Evolutionary conservation across 2,888 invertebrate genomes (phyloP).

Genomic region (Dione juno): DNA sequence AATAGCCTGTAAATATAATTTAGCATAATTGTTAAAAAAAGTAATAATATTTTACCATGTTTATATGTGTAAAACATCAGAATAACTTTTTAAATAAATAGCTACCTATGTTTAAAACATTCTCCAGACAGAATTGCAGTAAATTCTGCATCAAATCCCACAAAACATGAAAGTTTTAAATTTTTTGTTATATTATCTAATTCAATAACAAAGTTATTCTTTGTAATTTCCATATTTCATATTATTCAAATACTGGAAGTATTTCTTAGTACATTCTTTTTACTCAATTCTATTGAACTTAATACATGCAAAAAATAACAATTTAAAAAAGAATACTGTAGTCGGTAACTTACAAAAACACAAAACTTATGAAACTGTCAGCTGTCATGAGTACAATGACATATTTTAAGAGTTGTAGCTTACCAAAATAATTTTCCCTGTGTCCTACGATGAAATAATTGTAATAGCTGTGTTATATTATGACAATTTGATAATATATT

Average conservation of each 20-base stretch:
- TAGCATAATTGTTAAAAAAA: background rate
- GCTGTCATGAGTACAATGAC: background rate
- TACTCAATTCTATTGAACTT: background rate
- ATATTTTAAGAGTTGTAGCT: background rate
- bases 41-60: background rate
- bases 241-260: background rate
- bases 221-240: slow-evolving; percentile 85
- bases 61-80: background rate
- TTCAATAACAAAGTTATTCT: slow-evolving; percentile 83
- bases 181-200: slow-evolving; percentile 81
- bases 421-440: background rate
- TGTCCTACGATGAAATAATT: background rate
- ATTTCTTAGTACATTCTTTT: no score
- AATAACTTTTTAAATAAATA: background rate
- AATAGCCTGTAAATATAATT: slow-evolving; percentile 64
- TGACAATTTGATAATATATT: no score
- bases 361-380: background rate
- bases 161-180: slow-evolving; percentile 84
- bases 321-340: background rate
- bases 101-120: slow-evolving; percentile 80
- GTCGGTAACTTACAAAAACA: background rate
- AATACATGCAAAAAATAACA: background rate
- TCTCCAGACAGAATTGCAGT: slow-evolving; percentile 81
- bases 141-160: slow-evolving; percentile 90
- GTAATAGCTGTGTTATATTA: no score